Conservation (phyloP, 2,888 invertebrate genomes). For the Harpalus rubripes region DNA sequence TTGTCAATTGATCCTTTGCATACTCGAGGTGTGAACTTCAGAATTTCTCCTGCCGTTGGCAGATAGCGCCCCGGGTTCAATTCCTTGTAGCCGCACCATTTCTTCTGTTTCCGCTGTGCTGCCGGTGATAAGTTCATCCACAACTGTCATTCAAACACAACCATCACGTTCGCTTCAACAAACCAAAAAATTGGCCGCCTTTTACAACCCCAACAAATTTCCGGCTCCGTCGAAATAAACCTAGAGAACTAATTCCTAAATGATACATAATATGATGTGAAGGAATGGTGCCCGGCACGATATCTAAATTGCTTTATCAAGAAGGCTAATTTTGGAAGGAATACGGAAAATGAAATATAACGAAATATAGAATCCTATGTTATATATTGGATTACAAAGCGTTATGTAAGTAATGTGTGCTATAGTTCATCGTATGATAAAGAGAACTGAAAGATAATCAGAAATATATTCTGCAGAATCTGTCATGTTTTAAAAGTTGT, state of each 20-base stretch:
- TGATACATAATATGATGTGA: conserved; percentile 35
- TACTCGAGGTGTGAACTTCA: background rate
- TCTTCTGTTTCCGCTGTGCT: conserved; percentile 57
- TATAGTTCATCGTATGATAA: no score
- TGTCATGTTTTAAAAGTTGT: no score
- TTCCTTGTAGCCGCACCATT: conserved; percentile 52
- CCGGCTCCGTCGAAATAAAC: background rate
- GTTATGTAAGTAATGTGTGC: no score
- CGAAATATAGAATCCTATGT: background rate
- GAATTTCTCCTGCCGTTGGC: background rate
- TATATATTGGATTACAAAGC: no score
- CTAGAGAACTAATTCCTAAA: conserved; percentile 27
- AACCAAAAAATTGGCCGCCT: conserved; percentile 41
- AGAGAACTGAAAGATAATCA: no score
- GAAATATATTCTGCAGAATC: no score
- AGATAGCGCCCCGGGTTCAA: conserved; percentile 13
- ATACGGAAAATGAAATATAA: background rate
- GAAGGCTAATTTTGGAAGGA: background rate
- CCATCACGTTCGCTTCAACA: conserved; percentile 4
- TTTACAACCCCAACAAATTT: background rate
- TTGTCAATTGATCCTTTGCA: background rate
- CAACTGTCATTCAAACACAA: conserved; percentile 54
- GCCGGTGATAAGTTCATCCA: conserved; percentile 59
- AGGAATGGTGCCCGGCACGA: conserved; percentile 5
- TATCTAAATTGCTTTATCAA: conserved; percentile 3